Conservation (phyloP, 2,113 vertebrate genomes). For the Paraplagusia blochii region DNA sequence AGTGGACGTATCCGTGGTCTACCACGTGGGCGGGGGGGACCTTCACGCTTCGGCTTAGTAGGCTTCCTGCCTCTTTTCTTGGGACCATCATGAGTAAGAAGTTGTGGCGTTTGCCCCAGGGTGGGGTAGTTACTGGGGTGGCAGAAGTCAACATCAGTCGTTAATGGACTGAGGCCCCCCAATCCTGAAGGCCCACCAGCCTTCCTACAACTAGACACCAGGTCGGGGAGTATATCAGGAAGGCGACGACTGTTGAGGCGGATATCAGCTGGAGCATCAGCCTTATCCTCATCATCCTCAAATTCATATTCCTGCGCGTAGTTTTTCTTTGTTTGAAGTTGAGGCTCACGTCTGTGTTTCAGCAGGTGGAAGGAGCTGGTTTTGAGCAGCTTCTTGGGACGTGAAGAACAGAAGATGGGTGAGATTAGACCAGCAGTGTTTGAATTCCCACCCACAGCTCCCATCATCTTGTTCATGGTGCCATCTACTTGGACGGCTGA, state of each 20-base stretch:
- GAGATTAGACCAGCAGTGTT: slow-evolving; percentile 70
- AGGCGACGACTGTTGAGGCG: slow-evolving; percentile 86
- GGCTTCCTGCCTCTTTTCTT: slow-evolving; percentile 87
- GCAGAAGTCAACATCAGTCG: slow-evolving; percentile 87
- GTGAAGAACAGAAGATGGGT: slow-evolving; percentile 86
- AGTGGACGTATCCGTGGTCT: slow-evolving; percentile 86
- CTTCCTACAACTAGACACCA: slow-evolving; percentile 87
- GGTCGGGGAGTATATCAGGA: slow-evolving; percentile 82
- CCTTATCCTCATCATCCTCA: slow-evolving; percentile 88
- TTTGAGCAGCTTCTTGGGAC: slow-evolving; percentile 89
- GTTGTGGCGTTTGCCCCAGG: slow-evolving; percentile 68
- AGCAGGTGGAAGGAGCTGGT: slow-evolving; percentile 88
- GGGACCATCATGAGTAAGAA: slow-evolving; percentile 70
- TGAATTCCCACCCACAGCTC: slow-evolving; percentile 41
- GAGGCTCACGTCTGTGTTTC: slow-evolving; percentile 82
- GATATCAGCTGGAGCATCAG: slow-evolving; percentile 86
- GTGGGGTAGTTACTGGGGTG: slow-evolving; percentile 72
- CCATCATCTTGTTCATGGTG: slow-evolving; percentile 69
- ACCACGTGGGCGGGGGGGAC: slow-evolving; percentile 84
- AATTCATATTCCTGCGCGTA: slow-evolving; percentile 93
- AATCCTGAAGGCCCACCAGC: slow-evolving; percentile 50
- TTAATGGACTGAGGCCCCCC: slow-evolving; percentile 78
- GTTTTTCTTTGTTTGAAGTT: slow-evolving; percentile 76
- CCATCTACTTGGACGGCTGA: slow-evolving; percentile 48
- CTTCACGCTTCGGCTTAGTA: slow-evolving; percentile 88